Conservation (phyloP, 1,140 invertebrate species). For the Drosophila eugracilis region DNA sequence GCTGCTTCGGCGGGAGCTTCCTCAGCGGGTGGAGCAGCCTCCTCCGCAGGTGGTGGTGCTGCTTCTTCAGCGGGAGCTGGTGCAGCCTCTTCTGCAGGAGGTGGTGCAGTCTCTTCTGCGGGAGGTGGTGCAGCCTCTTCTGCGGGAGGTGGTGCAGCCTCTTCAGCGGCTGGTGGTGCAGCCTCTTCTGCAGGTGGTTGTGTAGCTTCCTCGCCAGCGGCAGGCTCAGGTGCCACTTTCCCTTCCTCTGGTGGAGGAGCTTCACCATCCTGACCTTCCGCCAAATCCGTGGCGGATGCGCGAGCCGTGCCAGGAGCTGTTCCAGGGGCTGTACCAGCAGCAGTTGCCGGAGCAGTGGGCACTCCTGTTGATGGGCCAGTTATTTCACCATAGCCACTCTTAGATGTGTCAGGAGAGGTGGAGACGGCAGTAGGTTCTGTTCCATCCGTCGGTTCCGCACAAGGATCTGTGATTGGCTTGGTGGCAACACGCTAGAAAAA, state of each 20-base stretch:
- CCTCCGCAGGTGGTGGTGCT: conserved; percentile 5
- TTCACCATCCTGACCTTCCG: background rate
- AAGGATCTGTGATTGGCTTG: conserved; percentile 50
- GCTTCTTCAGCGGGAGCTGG: conserved; percentile 15
- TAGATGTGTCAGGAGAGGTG: background rate
- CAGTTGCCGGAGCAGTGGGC: background rate
- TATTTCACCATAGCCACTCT: background rate
- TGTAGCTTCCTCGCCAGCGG: conserved; percentile 8
- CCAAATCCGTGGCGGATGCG: background rate
- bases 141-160: conserved; percentile 1
- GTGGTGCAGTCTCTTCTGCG: background rate
- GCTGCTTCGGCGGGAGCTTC: conserved; percentile 15
- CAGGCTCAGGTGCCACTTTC: conserved; percentile 6
- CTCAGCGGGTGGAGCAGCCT: conserved; percentile 10
- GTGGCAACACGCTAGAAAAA: conserved; percentile 33
- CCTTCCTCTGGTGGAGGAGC: conserved; percentile 1
- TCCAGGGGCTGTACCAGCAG: background rate
- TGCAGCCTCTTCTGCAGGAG: conserved; percentile 9
- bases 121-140: conserved; percentile 8
- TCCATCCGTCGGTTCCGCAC: conserved; percentile 15
- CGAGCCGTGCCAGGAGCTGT: background rate
- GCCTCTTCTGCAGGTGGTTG: conserved; percentile 7
- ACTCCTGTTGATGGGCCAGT: background rate
- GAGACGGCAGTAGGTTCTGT: background rate
- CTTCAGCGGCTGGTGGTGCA: conserved; percentile 1